phyloP scores from a whole-genome alignment of 2,888 invertebrate genomes.

The Euclidia mi region DNA sequence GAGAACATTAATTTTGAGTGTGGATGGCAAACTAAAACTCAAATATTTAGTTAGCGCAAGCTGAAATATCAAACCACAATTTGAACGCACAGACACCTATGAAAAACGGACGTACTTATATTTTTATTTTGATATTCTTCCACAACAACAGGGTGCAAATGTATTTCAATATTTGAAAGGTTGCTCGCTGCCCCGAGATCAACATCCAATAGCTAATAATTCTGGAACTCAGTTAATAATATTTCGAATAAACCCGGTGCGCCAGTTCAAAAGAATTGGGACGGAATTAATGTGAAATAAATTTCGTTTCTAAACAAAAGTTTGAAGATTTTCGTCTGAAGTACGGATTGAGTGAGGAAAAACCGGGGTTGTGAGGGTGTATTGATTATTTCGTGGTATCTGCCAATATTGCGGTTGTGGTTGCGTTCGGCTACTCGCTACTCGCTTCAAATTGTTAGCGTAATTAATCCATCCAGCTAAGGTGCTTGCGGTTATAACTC shows the following conservation, averaged over 20 bases:
- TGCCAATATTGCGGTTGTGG: constrained; percentile 38
- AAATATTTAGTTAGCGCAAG: constrained; percentile 29
- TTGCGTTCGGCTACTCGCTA: constrained; percentile 22
- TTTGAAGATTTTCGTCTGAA: constrained; percentile 29
- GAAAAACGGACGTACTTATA: not conserved
- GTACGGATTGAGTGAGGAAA: constrained; percentile 26
- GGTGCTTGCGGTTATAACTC: constrained; percentile 20
- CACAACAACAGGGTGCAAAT: not conserved
- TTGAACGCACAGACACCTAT: constrained; percentile 12
- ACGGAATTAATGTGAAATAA: constrained; percentile 40
- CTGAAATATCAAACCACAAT: constrained; percentile 30
- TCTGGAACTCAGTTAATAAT: constrained; percentile 26
- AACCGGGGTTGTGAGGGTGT: constrained; percentile 11
- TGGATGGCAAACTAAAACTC: constrained; percentile 39
- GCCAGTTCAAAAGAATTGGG: constrained; percentile 38
- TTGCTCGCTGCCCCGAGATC: not conserved
- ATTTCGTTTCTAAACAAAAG: constrained; percentile 43
- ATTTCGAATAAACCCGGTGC: constrained; percentile 25
- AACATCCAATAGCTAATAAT: constrained; percentile 19
- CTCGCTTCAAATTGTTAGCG: constrained; percentile 41
- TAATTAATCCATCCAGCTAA: constrained; percentile 42
- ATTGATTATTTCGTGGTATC: constrained; percentile 15
- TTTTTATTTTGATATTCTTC: not conserved
- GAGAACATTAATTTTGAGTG: constrained; percentile 44
- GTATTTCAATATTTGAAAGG: not conserved